phyloP scores from a whole-genome alignment of 2,888 invertebrate species.

The Pterostichus niger region DNA sequence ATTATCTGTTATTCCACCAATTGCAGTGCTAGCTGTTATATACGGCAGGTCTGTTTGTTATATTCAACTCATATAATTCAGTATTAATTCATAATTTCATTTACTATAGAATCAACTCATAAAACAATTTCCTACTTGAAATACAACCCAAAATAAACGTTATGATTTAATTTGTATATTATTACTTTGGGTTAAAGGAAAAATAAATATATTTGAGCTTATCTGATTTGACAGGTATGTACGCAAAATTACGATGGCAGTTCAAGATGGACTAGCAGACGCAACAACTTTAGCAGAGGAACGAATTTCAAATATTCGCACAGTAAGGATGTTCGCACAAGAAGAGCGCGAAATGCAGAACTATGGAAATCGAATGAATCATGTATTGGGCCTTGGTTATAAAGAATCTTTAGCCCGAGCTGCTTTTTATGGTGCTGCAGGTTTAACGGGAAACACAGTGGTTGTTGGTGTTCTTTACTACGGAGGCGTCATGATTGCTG shows the following conservation, averaged over 20 bases:
- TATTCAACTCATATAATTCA: not conserved
- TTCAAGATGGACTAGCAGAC: constrained; percentile 86
- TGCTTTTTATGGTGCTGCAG: constrained; percentile 94
- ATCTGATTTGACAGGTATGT: constrained; percentile 81
- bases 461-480: constrained; percentile 95
- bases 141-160: no score
- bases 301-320: constrained; percentile 93
- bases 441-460: constrained; percentile 93
- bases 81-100: no score
- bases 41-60: constrained; percentile 80
- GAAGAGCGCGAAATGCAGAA: constrained; percentile 87
- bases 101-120: no score
- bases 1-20: constrained; percentile 92
- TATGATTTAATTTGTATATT: not conserved
- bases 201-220: not conserved
- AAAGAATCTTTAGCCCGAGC: constrained; percentile 93
- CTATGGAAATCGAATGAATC: constrained; percentile 84
- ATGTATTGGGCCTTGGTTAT: constrained; percentile 88
- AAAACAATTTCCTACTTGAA: no score
- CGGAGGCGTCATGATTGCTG: constrained; percentile 92
- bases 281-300: constrained; percentile 91
- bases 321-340: constrained; percentile 95
- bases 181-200: not conserved
- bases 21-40: constrained; percentile 89
- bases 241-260: constrained; percentile 88